Conservation (phyloP, 2,888 invertebrate species). For the Cotesia congregata region DNA sequence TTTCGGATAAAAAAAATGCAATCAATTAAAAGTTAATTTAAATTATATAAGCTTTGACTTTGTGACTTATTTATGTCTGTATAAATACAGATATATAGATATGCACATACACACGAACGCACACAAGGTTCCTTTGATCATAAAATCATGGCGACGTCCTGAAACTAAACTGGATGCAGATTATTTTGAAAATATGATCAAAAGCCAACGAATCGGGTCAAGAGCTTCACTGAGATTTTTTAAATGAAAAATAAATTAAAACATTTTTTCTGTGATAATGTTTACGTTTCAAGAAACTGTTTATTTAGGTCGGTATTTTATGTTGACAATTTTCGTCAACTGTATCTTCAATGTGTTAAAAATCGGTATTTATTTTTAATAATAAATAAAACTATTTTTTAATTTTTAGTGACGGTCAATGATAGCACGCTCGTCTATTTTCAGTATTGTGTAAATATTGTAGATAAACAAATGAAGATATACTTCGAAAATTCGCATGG, state of each 20-base stretch:
- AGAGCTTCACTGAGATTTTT: constrained; percentile 9
- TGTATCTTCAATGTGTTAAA: too few species aligned
- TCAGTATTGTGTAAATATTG: too few species aligned
- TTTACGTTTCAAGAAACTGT: background rate
- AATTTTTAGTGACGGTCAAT: too few species aligned
- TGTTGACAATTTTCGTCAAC: too few species aligned
- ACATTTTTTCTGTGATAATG: background rate
- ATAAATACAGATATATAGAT: background rate
- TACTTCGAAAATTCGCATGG: too few species aligned
- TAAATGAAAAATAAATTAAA: background rate
- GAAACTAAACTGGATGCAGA: constrained; percentile 34
- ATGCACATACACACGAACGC: background rate
- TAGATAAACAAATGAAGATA: too few species aligned
- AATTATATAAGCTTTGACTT: background rate
- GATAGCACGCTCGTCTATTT: too few species aligned
- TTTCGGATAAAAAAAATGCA: background rate
- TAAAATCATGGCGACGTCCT: constrained; percentile 10
- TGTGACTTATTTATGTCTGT: background rate
- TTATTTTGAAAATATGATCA: constrained; percentile 39
- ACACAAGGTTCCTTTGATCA: constrained; percentile 27
- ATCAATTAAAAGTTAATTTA: background rate
- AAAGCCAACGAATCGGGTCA: constrained; percentile 35
- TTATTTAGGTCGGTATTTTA: background rate
- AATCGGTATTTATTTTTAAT: too few species aligned
- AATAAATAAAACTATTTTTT: too few species aligned